These are phyloP conservation scores for Periparus ater DNA, from an alignment of 2,797 vertebrate genomes.

Conservation along the genomic window DNA sequence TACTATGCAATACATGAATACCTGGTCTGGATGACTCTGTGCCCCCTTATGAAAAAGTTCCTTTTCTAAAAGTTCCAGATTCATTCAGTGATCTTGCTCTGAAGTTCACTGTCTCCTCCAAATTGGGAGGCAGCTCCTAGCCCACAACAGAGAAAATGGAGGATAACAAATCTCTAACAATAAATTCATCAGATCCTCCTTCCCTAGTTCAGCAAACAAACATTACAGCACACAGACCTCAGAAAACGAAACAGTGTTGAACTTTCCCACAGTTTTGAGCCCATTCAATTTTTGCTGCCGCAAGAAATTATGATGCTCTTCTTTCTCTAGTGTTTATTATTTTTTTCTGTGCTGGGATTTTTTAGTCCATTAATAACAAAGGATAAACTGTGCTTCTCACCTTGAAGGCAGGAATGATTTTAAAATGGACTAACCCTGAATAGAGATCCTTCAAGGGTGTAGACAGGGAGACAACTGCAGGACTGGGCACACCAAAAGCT, in stretches of 20 bases:
- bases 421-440: neutral
- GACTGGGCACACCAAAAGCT: neutral
- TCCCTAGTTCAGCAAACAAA: neutral
- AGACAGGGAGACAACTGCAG: neutral
- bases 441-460: neutral
- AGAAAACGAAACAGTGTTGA: neutral
- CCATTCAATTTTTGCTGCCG: neutral
- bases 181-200: neutral
- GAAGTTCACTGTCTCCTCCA: neutral
- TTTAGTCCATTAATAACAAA: neutral
- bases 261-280: neutral
- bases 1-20: neutral
- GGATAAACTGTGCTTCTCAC: neutral
- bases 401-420: neutral
- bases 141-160: neutral
- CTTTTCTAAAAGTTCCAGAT: neutral
- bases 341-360: accelerated
- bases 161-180: neutral
- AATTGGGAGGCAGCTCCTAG: neutral
- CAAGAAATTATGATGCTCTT: neutral
- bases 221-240: neutral
- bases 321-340: neutral
- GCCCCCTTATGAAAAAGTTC: neutral
- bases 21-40: neutral
- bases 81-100: neutral